Evolutionary conservation across 2,888 invertebrate genomes (phyloP), one percentile per base, ranked within the genome.

Genomic region (Aphidius colemani): DNA sequence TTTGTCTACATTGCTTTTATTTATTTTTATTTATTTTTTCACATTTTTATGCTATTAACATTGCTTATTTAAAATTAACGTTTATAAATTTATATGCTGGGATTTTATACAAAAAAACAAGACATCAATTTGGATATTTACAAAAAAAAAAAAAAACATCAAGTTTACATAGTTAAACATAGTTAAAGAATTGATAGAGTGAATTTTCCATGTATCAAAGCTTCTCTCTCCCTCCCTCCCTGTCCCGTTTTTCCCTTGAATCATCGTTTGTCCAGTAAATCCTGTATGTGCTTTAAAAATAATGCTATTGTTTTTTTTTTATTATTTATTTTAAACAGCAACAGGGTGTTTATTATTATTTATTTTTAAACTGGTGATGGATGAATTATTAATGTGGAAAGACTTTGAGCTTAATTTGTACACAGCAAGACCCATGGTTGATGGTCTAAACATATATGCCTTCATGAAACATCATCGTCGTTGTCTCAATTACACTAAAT

Each of bases 311-410:
- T 18, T 18, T 18, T 2, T 18, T 18, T 18, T 18, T 18, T 18
- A 18, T 18, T 18, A 18, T 18, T 18, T 18, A 30, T 30, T 5
- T 5, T 30, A 30, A 0, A 30, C 30, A 30, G 2, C 30, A 30
- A 5, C 30, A 30, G 30, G 30, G 30, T 30, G 5, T 5, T 3
- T 30, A 30, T 3, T 30, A 30, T 3, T 30, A 5, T 30, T 30
- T 30, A 64, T 67, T 66, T 71, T 71, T 68, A 70, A 41, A 75
- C 67, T 76, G 78, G 78, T 78, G 78, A 74, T 75, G 77, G 79
- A 75, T 74, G 71, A 66, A 30, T 30, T 30, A 30, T 30, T 30
- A 30, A 5, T 30, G 68, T 66, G 71, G 66, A 69, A 68, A 70
- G 61, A 64, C 63, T 68, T 66, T 71, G 66, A 67, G 74, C 76